Evolutionary conservation across 2,888 invertebrate species (phyloP).

Genomic region (Lasioglossum malachurum): DNA sequence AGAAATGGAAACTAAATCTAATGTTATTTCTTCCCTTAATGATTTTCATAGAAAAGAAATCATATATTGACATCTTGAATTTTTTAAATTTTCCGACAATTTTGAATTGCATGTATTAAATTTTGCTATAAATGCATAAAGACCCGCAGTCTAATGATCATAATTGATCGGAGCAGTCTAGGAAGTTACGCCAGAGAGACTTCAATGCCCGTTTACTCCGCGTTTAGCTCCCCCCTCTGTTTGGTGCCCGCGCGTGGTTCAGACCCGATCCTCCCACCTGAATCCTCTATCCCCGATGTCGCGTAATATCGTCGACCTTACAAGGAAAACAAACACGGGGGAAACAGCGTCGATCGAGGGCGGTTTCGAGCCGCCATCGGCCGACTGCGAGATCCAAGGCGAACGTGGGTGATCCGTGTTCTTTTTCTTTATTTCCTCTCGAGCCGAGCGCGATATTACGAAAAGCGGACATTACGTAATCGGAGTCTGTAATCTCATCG

Average conservation of each 20-base stretch:
- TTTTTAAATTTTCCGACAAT: too few species aligned
- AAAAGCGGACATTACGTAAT: conserved; percentile 45
- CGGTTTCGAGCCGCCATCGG: conserved; percentile 18
- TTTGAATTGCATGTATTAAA: too few species aligned
- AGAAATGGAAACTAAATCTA: too few species aligned
- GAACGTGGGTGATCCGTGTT: conserved; percentile 45
- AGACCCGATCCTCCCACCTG: conserved; percentile 15
- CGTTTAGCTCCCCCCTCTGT: not conserved
- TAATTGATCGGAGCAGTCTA: not conserved
- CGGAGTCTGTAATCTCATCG: not conserved
- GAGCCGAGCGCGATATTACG: conserved; percentile 2
- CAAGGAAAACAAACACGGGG: conserved; percentile 65
- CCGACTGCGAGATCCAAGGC: not conserved
- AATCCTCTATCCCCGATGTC: conserved; percentile 16
- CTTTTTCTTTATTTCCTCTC: not conserved
- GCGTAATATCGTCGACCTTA: conserved; percentile 62
- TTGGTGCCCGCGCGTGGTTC: conserved; percentile 13
- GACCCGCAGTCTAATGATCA: not conserved
- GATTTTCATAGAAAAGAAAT: too few species aligned
- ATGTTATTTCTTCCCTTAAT: too few species aligned
- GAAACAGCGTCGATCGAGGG: conserved; percentile 12
- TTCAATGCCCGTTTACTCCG: conserved; percentile 2
- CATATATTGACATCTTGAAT: too few species aligned
- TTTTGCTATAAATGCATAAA: too few species aligned
- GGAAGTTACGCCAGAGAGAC: not conserved